A percentile compares a stretch with the other conserved stretches of the same genome.
Conservation (phyloP, 2,888 invertebrate genomes). For the Strigamia maritima region DNA sequence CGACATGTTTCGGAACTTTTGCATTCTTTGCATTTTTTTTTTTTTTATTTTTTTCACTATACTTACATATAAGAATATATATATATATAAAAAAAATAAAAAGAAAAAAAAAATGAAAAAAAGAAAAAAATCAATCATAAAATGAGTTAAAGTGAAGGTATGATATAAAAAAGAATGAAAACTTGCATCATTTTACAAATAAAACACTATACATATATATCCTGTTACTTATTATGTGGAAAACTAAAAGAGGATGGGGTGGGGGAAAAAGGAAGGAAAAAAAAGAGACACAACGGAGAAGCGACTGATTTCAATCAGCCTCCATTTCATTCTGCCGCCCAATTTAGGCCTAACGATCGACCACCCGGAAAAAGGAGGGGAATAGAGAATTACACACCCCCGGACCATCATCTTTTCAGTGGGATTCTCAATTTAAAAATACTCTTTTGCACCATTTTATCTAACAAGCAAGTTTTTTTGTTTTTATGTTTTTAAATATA, state of each 20-base stretch:
- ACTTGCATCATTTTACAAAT: neutral
- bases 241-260: neutral
- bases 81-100: neutral
- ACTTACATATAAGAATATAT: neutral
- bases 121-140: neutral
- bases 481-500: no score
- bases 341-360: conserved; percentile 38
- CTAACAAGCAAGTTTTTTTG: neutral
- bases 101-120: neutral
- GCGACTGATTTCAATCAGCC: conserved; percentile 34
- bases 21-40: conserved; percentile 6
- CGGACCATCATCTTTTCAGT: neutral
- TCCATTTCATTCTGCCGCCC: conserved; percentile 36
- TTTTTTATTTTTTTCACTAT: neutral
- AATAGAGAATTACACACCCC: neutral
- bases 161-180: conserved; percentile 1
- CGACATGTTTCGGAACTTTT: neutral
- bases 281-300: neutral
- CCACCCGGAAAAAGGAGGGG: conserved; percentile 5
- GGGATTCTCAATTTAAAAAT: neutral
- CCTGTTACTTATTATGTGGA: neutral
- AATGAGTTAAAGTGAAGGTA: conserved; percentile 2
- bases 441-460: neutral
- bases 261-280: neutral
- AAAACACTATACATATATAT: neutral